Evolutionary conservation across 53 echinoderm and acorn worm species (phyloP), one percentile per base, ranked within the genome.

Genomic region (Antedon mediterranea): DNA sequence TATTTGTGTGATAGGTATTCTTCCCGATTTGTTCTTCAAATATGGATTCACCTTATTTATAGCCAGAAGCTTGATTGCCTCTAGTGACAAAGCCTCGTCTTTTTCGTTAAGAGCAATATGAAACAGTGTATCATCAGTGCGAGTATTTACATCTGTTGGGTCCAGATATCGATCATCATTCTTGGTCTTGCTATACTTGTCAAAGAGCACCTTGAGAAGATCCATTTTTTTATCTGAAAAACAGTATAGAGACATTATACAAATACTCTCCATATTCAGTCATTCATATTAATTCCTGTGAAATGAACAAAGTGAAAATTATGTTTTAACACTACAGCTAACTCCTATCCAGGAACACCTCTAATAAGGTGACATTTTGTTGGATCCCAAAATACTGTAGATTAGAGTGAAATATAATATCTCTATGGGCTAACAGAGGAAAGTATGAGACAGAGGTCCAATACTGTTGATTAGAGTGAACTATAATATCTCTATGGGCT

Each of bases 1-100:
- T 0, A 87, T 57, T 79, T 79, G 83, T 28, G 34, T 74, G 0
- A 87, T 80, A 0, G 87, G 80, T 32, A 87, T 83, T 80, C 79
- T 76, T 7, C 87, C 87, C 33, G 79, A 71, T 29, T 83, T 79
- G 77, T 87, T 83, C 73, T 79, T 73, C 34, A 80, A 43, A 33
- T 79, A 72, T 0, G 87, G 87, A 28, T 87, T 82, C 42, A 87
- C 76, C 28, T 79, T 79, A 80, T 87, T 76, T 32, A 32, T 30
- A 33, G 76, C 71, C 31, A 87, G 80, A 5, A 87, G 30, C 77
- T 87, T 87, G 76, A 87, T 80, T 18, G 83, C 87, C 32, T 57
- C 79, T 23, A 83, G 14, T 0, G 80, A 83, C 20, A 79, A 76
- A 43, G 79, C 76, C 79, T 87, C 83, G 28, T 79, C 71, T 31